Evolutionary conservation across 2,113 vertebrate genomes (phyloP), one percentile per base, ranked within the genome.

Genomic region (Picathartes gymnocephalus): DNA sequence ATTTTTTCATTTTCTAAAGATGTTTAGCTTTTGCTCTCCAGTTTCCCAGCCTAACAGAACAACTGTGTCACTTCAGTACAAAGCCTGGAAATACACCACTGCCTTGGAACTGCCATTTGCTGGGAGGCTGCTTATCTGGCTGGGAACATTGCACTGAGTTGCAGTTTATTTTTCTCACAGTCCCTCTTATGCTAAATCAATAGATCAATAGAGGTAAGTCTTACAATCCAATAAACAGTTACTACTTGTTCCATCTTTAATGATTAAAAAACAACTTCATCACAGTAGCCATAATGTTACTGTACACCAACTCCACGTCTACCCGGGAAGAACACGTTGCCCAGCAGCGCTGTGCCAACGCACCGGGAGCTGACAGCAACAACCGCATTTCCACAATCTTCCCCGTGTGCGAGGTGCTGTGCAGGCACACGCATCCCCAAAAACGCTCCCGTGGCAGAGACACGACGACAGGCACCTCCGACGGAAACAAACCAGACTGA

Each of bases 111-210:
- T 86, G 64, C 72, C 64, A 45, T 88, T 97, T 62, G 50, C 90
- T 31, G 37, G 37, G 88, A 92, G 51, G 58, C 2, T 56, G 76
- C 89, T 93, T 95, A 95, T 76, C 92, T 91, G 65, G 53, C 92
- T 91, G 65, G 53, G 94, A 92, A 89, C 81, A 57, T 0, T 51
- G 60, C 65, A 72, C 25, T 58, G 74, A 76, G 83, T 48, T 13
- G 48, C 35, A 76, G 83, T 93, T 93, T 89, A 93, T 95, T 95
- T 95, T 95, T 92, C 95, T 81, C 83, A 85, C 44, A 68, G 53
- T 9, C 56, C 23, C 44, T 86, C 69, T 87, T 24, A 68, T 3
- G 28, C 61, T 76, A 56, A 84, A 95, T 84, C 91, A 81, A 88
- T 35, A 88, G 50, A 77, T 80, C 73, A 40, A 90, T 18, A 85